Conservation (phyloP, 2,797 vertebrate genomes). For the Sandelia bainsii region DNA sequence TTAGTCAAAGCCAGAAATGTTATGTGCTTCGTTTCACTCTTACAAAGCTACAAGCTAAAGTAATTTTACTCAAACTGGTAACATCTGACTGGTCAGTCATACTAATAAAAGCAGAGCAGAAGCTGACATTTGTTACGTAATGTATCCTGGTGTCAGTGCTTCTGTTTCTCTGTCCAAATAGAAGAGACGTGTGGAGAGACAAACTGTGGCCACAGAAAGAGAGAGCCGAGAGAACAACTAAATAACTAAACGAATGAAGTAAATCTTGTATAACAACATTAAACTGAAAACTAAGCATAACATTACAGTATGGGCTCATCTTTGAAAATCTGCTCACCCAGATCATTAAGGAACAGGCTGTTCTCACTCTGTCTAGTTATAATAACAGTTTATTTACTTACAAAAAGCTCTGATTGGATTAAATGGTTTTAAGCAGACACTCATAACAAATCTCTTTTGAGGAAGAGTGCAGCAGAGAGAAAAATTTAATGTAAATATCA, state of each 20-base stretch:
- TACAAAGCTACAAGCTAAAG: neutral
- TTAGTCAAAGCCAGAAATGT: neutral
- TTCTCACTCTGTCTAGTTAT: conserved; percentile 13
- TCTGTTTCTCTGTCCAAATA: conserved; percentile 3
- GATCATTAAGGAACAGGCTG: neutral
- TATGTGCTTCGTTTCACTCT: neutral
- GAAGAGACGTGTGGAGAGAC: neutral
- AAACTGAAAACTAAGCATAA: neutral
- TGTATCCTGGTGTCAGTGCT: neutral
- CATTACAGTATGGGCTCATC: neutral
- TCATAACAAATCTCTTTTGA: neutral
- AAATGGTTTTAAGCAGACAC: conserved; percentile 1
- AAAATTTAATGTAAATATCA: neutral
- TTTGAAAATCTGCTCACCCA: conserved; percentile 6
- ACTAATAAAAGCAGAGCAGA: conserved; percentile 1
- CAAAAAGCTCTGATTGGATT: neutral
- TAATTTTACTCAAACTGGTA: neutral
- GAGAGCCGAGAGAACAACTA: too few relatives aligned
- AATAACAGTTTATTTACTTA: neutral
- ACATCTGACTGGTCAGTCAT: conserved; percentile 1
- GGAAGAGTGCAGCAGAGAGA: neutral
- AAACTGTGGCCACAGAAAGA: neutral
- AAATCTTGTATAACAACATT: neutral
- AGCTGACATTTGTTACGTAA: neutral
- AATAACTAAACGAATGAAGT: neutral